Conservation (phyloP, 2,888 invertebrate species). For the Bombyx huttoni region DNA sequence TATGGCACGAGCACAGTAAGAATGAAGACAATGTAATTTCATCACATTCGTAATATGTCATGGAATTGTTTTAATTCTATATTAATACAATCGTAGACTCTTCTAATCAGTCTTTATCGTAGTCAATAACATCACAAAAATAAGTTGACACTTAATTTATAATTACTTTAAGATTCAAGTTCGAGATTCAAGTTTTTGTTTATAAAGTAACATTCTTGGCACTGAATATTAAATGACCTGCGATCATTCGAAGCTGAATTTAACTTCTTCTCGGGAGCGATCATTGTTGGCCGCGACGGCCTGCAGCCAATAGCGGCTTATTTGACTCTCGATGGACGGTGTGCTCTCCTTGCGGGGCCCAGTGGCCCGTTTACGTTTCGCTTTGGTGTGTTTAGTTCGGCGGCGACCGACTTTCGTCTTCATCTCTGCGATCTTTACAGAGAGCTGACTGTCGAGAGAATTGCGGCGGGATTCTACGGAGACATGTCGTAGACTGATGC, state of each 20-base stretch:
- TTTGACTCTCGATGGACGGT: slow-evolving; percentile 86
- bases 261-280: slow-evolving; percentile 66
- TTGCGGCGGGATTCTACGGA: slow-evolving; percentile 90
- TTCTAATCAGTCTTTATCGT: not conserved
- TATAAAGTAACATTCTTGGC: no score
- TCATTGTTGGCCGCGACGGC: slow-evolving; percentile 72
- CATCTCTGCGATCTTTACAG: slow-evolving; percentile 87
- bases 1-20: not conserved
- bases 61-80: not conserved
- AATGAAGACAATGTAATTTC: not conserved
- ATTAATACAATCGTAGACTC: not conserved
- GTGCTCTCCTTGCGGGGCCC: slow-evolving; percentile 76
- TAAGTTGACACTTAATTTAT: slow-evolving; percentile 12
- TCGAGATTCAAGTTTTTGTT: no score
- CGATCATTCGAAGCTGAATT: slow-evolving; percentile 58
- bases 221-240: not conserved
- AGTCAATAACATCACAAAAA: not conserved
- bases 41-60: not conserved
- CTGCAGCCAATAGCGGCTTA: slow-evolving; percentile 77
- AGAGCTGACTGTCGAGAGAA: slow-evolving; percentile 89
- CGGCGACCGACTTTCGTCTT: slow-evolving; percentile 78
- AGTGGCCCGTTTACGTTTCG: slow-evolving; percentile 51
- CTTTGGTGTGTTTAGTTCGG: slow-evolving; percentile 56
- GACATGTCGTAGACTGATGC: slow-evolving; percentile 84
- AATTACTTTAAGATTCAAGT: not conserved